A percentile compares a stretch with the other conserved stretches of the same genome.
These are phyloP conservation scores for Drosophila elegans DNA, from an alignment of 1,140 invertebrate genomes.

Conservation along the genomic window DNA sequence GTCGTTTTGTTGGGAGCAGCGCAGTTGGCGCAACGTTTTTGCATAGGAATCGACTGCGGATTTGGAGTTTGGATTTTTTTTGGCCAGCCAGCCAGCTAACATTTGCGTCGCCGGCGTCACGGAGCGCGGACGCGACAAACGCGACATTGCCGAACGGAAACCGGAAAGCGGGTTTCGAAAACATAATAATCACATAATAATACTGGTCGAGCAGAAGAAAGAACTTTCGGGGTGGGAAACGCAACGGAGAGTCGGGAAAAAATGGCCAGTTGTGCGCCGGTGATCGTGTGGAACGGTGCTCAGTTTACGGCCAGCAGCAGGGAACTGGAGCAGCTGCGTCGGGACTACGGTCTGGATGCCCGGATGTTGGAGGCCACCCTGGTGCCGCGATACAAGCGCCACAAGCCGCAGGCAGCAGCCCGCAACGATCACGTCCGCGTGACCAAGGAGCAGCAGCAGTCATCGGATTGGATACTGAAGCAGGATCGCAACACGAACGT, in stretches of 20 bases:
- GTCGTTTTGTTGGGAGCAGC: slow-evolving; percentile 1
- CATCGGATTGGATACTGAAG: slow-evolving; percentile 74
- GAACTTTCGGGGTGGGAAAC: slow-evolving; percentile 28
- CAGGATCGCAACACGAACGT: slow-evolving; percentile 60
- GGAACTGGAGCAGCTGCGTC: slow-evolving; percentile 72
- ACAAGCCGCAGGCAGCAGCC: slow-evolving; percentile 69
- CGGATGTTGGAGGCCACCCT: slow-evolving; percentile 73
- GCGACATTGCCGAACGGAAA: slow-evolving; percentile 46
- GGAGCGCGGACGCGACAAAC: slow-evolving; percentile 65
- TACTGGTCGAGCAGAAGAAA: background rate
- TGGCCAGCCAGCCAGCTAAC: slow-evolving; percentile 73
- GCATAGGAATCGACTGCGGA: slow-evolving; percentile 40
- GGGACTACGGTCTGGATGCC: slow-evolving; percentile 74
- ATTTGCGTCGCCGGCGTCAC: slow-evolving; percentile 74
- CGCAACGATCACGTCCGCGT: slow-evolving; percentile 53
- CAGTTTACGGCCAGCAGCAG: slow-evolving; percentile 74
- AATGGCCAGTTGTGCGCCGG: slow-evolving; percentile 55
- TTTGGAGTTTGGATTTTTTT: slow-evolving; percentile 34
- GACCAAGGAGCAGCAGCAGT: slow-evolving; percentile 6
- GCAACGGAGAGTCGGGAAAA: background rate
- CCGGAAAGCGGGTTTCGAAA: slow-evolving; percentile 61
- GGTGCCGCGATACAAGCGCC: slow-evolving; percentile 76
- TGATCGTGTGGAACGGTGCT: slow-evolving; percentile 78
- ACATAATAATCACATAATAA: slow-evolving; percentile 27
- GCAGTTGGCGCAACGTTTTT: slow-evolving; percentile 45